phyloP scores from a whole-genome alignment of 2,888 invertebrate genomes.

The Limnephilus rhombicus region DNA sequence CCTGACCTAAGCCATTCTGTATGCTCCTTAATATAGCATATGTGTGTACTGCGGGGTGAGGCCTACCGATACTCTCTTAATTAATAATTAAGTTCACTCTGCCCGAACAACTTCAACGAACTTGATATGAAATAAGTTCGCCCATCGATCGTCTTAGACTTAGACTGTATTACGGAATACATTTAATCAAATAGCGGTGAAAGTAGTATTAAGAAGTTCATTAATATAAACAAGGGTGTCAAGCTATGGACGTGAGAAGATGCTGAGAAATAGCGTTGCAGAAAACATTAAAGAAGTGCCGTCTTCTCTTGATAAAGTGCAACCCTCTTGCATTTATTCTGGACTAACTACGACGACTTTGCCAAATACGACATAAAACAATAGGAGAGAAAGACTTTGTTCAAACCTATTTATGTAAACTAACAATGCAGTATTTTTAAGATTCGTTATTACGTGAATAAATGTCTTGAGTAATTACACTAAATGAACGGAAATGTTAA shows the following conservation, averaged over 20 bases:
- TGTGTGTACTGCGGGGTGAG: conserved; percentile 9
- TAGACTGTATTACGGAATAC: conserved; percentile 2
- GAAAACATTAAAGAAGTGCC: background rate
- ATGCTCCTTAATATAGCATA: conserved; percentile 18
- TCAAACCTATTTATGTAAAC: background rate
- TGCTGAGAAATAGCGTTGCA: background rate
- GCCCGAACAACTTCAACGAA: conserved; percentile 56
- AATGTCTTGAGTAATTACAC: too few relatives aligned
- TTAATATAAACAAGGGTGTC: background rate
- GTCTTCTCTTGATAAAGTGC: background rate
- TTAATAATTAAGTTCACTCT: conserved; percentile 60
- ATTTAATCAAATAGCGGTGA: conserved; percentile 23
- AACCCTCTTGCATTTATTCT: background rate
- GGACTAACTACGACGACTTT: background rate
- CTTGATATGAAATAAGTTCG: conserved; percentile 57
- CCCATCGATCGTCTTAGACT: conserved; percentile 24
- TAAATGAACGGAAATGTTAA: too few relatives aligned
- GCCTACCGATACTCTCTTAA: conserved; percentile 51
- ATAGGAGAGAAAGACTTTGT: background rate
- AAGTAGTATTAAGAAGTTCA: background rate
- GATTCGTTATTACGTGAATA: background rate
- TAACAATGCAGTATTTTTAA: background rate
- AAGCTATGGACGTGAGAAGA: background rate
- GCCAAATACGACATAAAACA: too few relatives aligned
- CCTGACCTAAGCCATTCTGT: conserved; percentile 30